Base-by-base conservation (phyloP, 2,888 invertebrate genomes). In the Sarcophaga variegata region DNA sequence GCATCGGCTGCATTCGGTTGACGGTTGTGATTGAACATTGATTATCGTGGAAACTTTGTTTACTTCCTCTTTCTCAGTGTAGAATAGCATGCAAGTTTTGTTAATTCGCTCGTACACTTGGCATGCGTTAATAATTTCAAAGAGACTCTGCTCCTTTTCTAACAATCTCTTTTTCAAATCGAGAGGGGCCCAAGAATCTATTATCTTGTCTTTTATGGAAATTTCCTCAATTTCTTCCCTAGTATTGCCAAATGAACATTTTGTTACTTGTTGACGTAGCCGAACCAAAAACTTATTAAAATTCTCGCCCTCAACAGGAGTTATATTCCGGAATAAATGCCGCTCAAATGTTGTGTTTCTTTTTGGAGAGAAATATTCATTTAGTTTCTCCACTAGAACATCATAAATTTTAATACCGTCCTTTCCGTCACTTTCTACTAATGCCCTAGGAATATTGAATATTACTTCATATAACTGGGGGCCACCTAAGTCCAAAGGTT, bases 231-330 rank as follows among this genome's bases (percentile, higher is more conserved):
- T 79, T 84, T 84, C 79, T 54, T 49, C 54, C 37, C 79, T 84
- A 20, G 79, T 87, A 2, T 27, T 27, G 8, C 81, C 83, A 22
- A 87, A 87, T 37, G 66, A 75, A 76, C 87, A 87, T 66, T 81
- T 87, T 66, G 81, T 69, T 0, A 75, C 71, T 59, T 84, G 83
- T 59, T 87, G 83, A 4, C 81, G 67, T 27, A 83, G 49, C 22
- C 86, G 69, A 37, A 86, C 20, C 64, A 85, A 69, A 85, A 91
- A 92, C 75, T 91, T 91, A 62, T 90, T 90, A 77, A 92, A 90
- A 59, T 89, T 90, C 63, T 92, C 91, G 0, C 85, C 89, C 67
- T 85, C 77, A 6, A 17, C 17, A 60, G 80, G 72, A 12, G 54
- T 67, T 47, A 90, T 78, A 14, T 88, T 77, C 3, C 91, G 81